Conservation (phyloP, 2,113 vertebrate genomes). For the Stictonetta naevosa region DNA sequence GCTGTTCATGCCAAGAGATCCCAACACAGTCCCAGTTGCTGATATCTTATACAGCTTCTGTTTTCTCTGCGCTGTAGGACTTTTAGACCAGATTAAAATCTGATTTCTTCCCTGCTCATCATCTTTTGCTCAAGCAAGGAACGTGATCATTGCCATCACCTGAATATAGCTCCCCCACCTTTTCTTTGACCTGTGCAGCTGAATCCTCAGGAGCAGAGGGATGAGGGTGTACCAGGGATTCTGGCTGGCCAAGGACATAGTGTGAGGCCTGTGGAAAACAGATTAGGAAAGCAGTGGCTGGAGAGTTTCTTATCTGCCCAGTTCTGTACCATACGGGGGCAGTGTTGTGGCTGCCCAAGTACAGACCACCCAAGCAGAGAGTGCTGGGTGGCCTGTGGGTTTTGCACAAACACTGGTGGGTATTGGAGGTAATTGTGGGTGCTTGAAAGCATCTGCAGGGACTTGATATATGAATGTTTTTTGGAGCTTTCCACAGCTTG, state of each 20-base stretch:
- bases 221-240: too few relatives aligned
- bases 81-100: not conserved
- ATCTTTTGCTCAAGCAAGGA: not conserved
- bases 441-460: not conserved
- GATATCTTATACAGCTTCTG: not conserved
- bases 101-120: not conserved
- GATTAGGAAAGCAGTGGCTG: not conserved
- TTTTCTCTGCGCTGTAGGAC: not conserved
- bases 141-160: not conserved
- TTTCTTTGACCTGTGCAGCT: not conserved
- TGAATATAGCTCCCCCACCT: not conserved
- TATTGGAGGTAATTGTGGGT: not conserved
- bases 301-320: not conserved
- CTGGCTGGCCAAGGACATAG: not conserved
- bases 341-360: not conserved
- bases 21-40: not conserved
- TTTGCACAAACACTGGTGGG: not conserved
- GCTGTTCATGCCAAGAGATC: not conserved
- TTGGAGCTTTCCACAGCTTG: not conserved
- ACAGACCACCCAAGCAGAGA: not conserved
- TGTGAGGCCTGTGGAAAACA: not conserved
- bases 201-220: too few relatives aligned
- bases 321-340: not conserved
- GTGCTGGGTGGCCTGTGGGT: slow-evolving; percentile 36
- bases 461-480: not conserved